phyloP scores from a whole-genome alignment of 2,888 invertebrate species.

The Caenorhabditis uteleia region DNA sequence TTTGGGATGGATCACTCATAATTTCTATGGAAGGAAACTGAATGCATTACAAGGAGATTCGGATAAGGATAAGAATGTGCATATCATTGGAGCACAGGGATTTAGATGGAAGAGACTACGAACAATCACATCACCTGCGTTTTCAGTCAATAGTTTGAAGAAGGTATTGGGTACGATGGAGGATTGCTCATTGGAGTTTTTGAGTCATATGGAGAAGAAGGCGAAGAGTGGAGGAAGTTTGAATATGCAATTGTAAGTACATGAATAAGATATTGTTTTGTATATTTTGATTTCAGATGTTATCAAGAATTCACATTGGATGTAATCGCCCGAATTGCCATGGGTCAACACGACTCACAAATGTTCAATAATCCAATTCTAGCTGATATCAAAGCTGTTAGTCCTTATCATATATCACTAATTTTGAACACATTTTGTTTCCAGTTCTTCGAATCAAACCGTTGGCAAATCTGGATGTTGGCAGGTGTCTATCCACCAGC shows the following conservation, averaged over 20 bases:
- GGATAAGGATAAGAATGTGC: constrained; percentile 45
- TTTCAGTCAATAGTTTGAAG: constrained; percentile 72
- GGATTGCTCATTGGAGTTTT: constrained; percentile 25
- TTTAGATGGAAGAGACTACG: constrained; percentile 73
- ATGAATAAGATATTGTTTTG: no score
- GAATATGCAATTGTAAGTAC: background rate
- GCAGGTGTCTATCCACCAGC: constrained; percentile 10
- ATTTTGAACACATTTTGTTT: no score
- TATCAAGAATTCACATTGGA: constrained; percentile 56
- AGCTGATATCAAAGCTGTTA: background rate
- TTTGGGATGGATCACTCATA: constrained; percentile 70
- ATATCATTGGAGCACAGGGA: constrained; percentile 70
- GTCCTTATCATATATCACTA: no score
- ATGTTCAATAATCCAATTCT: constrained; percentile 27
- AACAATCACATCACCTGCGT: constrained; percentile 72
- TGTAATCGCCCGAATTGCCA: constrained; percentile 49
- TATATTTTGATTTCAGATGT: constrained; percentile 21
- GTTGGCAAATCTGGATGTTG: constrained; percentile 18
- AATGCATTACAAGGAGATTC: constrained; percentile 22
- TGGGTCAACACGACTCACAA: constrained; percentile 39
- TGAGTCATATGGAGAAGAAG: constrained; percentile 26
- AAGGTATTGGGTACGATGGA: constrained; percentile 59
- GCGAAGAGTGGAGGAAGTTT: background rate
- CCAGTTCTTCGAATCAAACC: constrained; percentile 20
- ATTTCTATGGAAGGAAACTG: constrained; percentile 71